phyloP scores from a whole-genome alignment of 2,113 vertebrate species.

The Protomyctophum bolini region DNA sequence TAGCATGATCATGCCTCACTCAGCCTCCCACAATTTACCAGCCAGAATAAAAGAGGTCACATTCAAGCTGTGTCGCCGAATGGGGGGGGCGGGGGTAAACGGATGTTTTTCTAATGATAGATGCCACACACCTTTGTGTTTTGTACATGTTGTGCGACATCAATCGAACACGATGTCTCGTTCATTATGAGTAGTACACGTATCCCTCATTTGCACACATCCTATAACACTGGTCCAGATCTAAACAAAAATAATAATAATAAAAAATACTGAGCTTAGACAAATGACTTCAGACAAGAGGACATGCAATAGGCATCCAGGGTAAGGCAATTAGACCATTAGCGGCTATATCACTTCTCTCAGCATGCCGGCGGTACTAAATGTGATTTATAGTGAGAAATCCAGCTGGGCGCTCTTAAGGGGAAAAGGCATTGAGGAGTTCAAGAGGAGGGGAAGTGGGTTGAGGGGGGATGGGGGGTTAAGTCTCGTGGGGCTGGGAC shows the following conservation, averaged over 20 bases:
- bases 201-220: constrained; percentile 44
- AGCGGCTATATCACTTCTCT: constrained; percentile 53
- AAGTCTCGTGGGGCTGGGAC: constrained; percentile 17
- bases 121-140: constrained; percentile 31
- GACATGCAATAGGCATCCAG: constrained; percentile 34
- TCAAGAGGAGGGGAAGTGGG: constrained; percentile 18
- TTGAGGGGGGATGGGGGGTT: background rate
- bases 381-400: constrained; percentile 61
- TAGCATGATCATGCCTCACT: constrained; percentile 64
- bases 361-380: constrained; percentile 57
- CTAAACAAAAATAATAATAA: constrained; percentile 12
- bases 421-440: constrained; percentile 33
- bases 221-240: constrained; percentile 10
- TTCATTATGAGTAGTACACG: too few relatives aligned
- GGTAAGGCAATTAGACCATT: constrained; percentile 55
- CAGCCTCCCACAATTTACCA: constrained; percentile 66
- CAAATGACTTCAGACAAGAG: constrained; percentile 34
- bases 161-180: too few relatives aligned
- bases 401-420: constrained; percentile 54
- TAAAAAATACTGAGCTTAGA: constrained; percentile 12
- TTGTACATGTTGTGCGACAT: constrained; percentile 14
- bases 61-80: constrained; percentile 41
- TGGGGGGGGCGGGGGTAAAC: too few relatives aligned
- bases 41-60: constrained; percentile 67
- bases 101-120: background rate